A percentile compares a stretch with the other conserved stretches of the same genome.
These are phyloP conservation scores for Vannuccia rotundouncinata DNA, from an alignment of 2,888 invertebrate species.

Conservation along the genomic window DNA sequence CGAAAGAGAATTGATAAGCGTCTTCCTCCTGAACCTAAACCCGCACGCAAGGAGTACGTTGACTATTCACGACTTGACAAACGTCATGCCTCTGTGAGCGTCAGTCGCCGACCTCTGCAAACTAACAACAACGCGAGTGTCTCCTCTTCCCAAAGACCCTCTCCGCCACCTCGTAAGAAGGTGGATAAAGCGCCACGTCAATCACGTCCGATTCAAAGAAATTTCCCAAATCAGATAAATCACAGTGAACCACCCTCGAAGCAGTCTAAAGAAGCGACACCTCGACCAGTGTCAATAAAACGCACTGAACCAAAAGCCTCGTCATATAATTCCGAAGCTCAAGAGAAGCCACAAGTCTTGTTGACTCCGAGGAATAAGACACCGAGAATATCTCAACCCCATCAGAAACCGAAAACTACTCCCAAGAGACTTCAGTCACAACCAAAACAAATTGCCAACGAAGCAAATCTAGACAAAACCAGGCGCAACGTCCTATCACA, in stretches of 20 bases:
- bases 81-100: not conserved
- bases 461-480: not conserved
- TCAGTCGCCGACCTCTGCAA: not conserved
- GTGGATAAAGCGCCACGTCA: not conserved
- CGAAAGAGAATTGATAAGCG: slow-evolving; percentile 12
- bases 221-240: not conserved
- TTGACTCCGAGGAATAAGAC: not conserved
- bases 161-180: not conserved
- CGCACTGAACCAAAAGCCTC: not conserved
- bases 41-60: not conserved
- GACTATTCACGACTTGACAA: not conserved
- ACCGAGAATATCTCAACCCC: not conserved
- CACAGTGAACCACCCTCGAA: not conserved
- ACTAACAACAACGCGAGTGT: not conserved
- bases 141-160: not conserved
- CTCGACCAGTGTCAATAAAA: not conserved
- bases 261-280: not conserved
- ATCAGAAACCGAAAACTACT: not conserved
- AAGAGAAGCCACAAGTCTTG: not conserved
- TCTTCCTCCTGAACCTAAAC: not conserved
- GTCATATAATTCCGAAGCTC: not conserved
- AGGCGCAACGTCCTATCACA: not conserved
- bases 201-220: not conserved
- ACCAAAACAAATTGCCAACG: not conserved
- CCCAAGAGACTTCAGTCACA: not conserved